Evolutionary conservation across 23 tunicate species (phyloP), one percentile per base, ranked within the genome.

Genomic region (Halocynthia roretzi): DNA sequence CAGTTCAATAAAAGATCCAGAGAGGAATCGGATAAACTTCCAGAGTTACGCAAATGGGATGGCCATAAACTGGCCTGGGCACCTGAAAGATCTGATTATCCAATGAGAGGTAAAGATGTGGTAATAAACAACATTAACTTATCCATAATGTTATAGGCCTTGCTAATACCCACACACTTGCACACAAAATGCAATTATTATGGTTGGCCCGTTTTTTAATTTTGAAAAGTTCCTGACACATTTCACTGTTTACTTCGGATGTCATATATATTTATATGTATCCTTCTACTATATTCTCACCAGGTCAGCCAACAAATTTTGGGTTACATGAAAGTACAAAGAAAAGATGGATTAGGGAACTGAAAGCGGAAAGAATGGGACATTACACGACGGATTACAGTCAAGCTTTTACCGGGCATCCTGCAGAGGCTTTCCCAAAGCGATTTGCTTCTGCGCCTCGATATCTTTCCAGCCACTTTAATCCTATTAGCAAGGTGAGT

Each of bases 61-160:
- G 83, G 85, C 10, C 93, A 93, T 76, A 93, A 83, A 54, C 77
- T 93, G 7, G 84, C 86, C 51, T 93, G 98, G 98, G 88, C 85
- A 9, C 98, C 98, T 8, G 98, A 93, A 63, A 18, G 85, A 55
- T 82, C 98, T 10, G 93, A 93, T 56, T 79, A 87, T 54, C 98
- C 98, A 50, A 86, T 93, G 87, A 82, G 82, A 73, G 97, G 97
- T 82, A 50, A 49, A 14, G 44, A 31, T 31, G 44, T 31, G 44
- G 44, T 31, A 31, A 31, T 31, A 31, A 31, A n/a, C n/a, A n/a
- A n/a, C n/a, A n/a, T n/a, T n/a, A n/a, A n/a, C n/a, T n/a, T n/a
- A n/a, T n/a, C n/a, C n/a, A n/a, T n/a, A n/a, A n/a, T n/a, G n/a
- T n/a, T n/a, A n/a, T n/a, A n/a, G n/a, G n/a, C n/a, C 44, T 31